Percentiles rank a stretch among this genome's conserved stretches.
These are phyloP conservation scores for Channallabes apus DNA, from an alignment of 2,797 vertebrate species.

Conservation along the genomic window DNA sequence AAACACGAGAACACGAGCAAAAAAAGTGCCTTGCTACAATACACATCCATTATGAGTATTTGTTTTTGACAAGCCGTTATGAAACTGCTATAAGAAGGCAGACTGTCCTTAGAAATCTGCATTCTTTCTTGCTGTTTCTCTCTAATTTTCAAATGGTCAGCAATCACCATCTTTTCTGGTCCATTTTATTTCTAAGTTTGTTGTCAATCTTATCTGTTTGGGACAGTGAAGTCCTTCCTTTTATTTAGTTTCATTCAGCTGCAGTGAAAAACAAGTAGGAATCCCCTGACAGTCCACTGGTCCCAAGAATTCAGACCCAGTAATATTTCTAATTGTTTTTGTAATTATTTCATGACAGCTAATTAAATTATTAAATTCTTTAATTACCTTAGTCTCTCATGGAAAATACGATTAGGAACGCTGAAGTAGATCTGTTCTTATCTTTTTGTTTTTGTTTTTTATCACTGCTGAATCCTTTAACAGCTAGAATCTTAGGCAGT, in stretches of 20 bases:
- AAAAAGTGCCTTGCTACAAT: background rate
- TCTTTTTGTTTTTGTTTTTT: background rate
- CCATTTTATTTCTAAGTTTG: background rate
- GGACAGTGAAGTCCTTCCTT: background rate
- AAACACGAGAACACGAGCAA: background rate
- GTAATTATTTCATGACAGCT: background rate
- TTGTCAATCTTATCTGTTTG: background rate
- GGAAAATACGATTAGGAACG: background rate
- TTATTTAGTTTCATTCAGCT: too few relatives aligned
- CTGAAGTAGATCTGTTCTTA: background rate
- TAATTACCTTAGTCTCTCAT: background rate
- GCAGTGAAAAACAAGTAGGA: background rate
- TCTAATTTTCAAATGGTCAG: background rate
- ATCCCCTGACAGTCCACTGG: background rate
- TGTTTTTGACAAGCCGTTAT: background rate
- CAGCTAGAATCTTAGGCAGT: background rate
- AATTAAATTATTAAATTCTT: background rate
- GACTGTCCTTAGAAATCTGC: background rate
- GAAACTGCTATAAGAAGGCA: background rate
- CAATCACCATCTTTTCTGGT: background rate
- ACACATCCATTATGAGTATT: background rate
- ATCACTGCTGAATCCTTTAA: background rate
- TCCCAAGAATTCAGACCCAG: background rate
- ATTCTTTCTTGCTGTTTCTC: background rate
- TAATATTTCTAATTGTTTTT: background rate